Evolutionary conservation across 2,113 vertebrate genomes (phyloP).

Genomic region (Ursus arctos): DNA sequence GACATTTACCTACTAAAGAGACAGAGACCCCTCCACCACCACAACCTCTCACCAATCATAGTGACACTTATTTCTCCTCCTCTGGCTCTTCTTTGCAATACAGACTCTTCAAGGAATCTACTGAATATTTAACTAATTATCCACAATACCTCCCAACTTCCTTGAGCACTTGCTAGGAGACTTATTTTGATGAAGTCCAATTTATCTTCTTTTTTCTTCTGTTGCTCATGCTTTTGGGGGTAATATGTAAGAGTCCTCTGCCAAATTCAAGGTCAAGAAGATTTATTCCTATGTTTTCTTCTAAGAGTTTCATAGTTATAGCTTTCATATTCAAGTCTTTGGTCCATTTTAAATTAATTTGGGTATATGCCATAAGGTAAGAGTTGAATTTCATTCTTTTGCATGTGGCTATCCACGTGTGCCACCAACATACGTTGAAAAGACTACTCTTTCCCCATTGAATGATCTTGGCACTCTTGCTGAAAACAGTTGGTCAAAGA

Average conservation of each 20-base stretch:
- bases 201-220: not conserved
- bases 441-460: not conserved
- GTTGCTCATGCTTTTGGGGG: not conserved
- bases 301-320: not conserved
- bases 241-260: not conserved
- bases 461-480: not conserved
- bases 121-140: conserved; percentile 17
- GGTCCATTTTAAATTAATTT: conserved; percentile 23
- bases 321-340: not conserved
- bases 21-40: not conserved
- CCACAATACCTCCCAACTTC: not conserved
- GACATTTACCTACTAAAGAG: not conserved
- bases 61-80: not conserved
- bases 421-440: not conserved
- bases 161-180: not conserved
- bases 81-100: not conserved
- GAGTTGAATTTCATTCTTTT: not conserved
- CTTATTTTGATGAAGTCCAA: not conserved
- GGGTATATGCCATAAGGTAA: not conserved
- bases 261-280: not conserved
- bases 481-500: not conserved
- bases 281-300: not conserved
- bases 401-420: not conserved
- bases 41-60: not conserved
- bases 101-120: not conserved